Evolutionary conservation across 2,888 invertebrate species (phyloP).

Genomic region (Polia nebulosa): DNA sequence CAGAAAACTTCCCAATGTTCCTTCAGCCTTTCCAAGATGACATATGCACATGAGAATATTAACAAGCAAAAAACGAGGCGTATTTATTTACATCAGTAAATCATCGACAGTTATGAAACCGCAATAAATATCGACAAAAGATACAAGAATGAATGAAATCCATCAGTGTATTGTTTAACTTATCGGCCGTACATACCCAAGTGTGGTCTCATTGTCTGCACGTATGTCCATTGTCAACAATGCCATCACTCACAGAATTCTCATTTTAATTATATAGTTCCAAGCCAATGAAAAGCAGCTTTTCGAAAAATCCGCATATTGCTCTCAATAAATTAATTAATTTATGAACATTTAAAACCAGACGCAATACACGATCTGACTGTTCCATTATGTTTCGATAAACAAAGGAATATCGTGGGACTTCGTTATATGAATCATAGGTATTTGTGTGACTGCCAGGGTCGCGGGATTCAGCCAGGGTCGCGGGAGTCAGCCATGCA

Average conservation of each 20-base stretch:
- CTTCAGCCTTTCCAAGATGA: too few species aligned
- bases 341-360: constrained; percentile 12
- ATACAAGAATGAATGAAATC: constrained; percentile 10
- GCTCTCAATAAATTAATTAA: constrained; percentile 24
- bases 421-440: background rate
- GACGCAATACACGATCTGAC: background rate
- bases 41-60: background rate
- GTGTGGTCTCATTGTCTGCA: constrained; percentile 23
- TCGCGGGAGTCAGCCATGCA: too few species aligned
- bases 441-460: too few species aligned
- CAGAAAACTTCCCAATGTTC: too few species aligned
- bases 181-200: constrained; percentile 13
- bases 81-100: background rate
- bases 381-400: constrained; percentile 13
- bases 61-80: background rate
- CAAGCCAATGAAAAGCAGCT: constrained; percentile 6
- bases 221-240: constrained; percentile 18
- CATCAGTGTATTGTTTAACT: constrained; percentile 30
- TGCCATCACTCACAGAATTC: constrained; percentile 8
- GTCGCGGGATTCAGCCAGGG: too few species aligned
- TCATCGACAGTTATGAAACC: background rate
- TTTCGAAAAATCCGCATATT: constrained; percentile 14
- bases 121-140: background rate
- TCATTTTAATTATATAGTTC: constrained; percentile 38
- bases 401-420: constrained; percentile 5